These are phyloP conservation scores for Monochamus saltuarius DNA, from an alignment of 1,140 invertebrate species.

Conservation along the genomic window DNA sequence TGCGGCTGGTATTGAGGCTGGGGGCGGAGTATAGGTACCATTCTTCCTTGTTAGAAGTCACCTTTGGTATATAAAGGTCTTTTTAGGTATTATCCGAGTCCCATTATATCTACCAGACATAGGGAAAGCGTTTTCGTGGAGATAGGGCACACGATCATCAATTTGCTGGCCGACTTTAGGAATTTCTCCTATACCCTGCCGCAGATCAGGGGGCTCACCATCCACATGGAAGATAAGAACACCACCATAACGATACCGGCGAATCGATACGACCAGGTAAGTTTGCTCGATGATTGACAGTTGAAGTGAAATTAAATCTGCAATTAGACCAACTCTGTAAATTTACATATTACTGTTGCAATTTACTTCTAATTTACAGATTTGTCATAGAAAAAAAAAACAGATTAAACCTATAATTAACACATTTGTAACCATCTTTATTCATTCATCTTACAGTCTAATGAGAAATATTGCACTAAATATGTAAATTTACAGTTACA, in stretches of 20 bases:
- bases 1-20: conserved; percentile 74
- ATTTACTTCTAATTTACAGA: too few relatives aligned
- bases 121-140: conserved; percentile 83
- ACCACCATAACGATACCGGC: conserved; percentile 77
- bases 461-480: too few relatives aligned
- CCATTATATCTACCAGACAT: conserved; percentile 77
- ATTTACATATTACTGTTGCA: too few relatives aligned
- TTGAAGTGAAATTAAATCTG: too few relatives aligned
- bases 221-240: conserved; percentile 83
- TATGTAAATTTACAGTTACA: too few relatives aligned
- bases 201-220: conserved; percentile 73
- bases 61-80: neutral
- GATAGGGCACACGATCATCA: conserved; percentile 90
- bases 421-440: too few relatives aligned
- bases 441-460: too few relatives aligned
- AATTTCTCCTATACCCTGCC: conserved; percentile 85
- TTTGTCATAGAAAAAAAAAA: too few relatives aligned
- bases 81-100: conserved; percentile 76
- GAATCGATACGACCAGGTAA: conserved; percentile 79
- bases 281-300: too few relatives aligned
- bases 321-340: too few relatives aligned
- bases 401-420: too few relatives aligned
- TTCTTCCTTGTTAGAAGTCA: too few relatives aligned
- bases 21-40: conserved; percentile 76
- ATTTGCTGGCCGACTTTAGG: conserved; percentile 83